Percentiles rank a stretch among this genome's conserved stretches.
These are phyloP conservation scores for Sebastolobus altivelis DNA, from an alignment of 2,797 vertebrate species.

Conservation along the genomic window DNA sequence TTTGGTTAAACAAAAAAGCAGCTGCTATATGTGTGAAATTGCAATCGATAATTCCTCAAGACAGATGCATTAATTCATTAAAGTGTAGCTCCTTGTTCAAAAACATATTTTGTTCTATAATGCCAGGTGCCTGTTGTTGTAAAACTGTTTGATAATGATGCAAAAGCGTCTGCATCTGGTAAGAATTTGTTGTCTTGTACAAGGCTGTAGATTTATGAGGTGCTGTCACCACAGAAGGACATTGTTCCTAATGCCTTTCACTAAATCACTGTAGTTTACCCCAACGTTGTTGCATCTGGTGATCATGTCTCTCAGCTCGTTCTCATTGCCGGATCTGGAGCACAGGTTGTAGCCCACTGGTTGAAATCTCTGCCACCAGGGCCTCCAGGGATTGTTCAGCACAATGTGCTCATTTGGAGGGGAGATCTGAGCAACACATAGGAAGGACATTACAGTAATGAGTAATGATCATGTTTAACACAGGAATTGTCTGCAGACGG, in stretches of 20 bases:
- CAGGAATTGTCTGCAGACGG: not conserved
- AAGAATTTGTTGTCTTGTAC: constrained; percentile 17
- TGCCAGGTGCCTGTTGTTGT: not conserved
- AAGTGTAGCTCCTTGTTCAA: not conserved
- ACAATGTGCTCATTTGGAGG: constrained; percentile 92
- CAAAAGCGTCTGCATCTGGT: constrained; percentile 2
- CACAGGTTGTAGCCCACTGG: constrained; percentile 94
- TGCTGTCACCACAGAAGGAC: constrained; percentile 9
- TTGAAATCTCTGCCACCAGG: constrained; percentile 97
- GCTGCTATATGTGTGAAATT: not conserved
- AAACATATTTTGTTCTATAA: not conserved
- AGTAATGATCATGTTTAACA: not conserved
- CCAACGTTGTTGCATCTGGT: constrained; percentile 94
- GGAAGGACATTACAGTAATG: not conserved
- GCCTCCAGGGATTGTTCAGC: constrained; percentile 84
- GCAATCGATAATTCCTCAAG: not conserved
- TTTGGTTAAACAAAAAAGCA: not conserved
- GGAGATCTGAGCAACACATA: constrained; percentile 86
- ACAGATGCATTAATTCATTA: not conserved
- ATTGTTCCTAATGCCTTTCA: not conserved
- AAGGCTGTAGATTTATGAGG: constrained; percentile 32
- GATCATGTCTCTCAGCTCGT: constrained; percentile 93
- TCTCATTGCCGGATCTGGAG: constrained; percentile 91
- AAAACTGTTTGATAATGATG: not conserved
- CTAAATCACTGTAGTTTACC: constrained; percentile 79